Conservation (phyloP, 30 jellyfish, hydroid and myxozoan species). For the Phacellophora camtschatica region DNA sequence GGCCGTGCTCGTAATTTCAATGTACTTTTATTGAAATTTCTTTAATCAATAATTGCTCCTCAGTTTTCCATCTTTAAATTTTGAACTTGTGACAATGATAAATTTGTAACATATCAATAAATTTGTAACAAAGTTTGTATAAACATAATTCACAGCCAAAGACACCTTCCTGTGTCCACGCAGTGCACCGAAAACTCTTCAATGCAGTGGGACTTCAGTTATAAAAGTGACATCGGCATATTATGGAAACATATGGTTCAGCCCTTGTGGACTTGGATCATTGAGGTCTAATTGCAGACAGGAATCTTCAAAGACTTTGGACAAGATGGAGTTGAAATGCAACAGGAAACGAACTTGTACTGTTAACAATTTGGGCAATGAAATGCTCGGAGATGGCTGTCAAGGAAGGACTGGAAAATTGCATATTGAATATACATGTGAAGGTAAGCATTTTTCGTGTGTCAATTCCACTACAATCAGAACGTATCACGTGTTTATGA, state of each 20-base stretch:
- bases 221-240: slow-evolving; percentile 45
- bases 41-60: no score
- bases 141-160: not conserved
- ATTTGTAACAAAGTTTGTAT: not conserved
- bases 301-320: slow-evolving; percentile 32
- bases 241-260: slow-evolving; percentile 71
- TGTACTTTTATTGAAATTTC: no score
- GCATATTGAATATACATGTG: slow-evolving; percentile 68
- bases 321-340: slow-evolving; percentile 16
- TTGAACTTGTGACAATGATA: no score
- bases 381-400: slow-evolving; percentile 13
- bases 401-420: not conserved
- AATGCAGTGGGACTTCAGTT: slow-evolving; percentile 18
- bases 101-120: no score
- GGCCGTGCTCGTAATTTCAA: no score
- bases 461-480: no score
- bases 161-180: slow-evolving; percentile 40
- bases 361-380: not conserved
- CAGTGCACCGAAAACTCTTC: slow-evolving; percentile 1
- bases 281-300: slow-evolving; percentile 33
- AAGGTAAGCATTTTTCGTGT: slow-evolving; percentile 28
- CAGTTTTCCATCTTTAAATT: no score
- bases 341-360: slow-evolving; percentile 35
- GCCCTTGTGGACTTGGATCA: slow-evolving; percentile 69
- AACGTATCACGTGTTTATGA: no score